Base-by-base conservation (phyloP, 2,888 invertebrate species). In the Acrocera orbiculus region DNA sequence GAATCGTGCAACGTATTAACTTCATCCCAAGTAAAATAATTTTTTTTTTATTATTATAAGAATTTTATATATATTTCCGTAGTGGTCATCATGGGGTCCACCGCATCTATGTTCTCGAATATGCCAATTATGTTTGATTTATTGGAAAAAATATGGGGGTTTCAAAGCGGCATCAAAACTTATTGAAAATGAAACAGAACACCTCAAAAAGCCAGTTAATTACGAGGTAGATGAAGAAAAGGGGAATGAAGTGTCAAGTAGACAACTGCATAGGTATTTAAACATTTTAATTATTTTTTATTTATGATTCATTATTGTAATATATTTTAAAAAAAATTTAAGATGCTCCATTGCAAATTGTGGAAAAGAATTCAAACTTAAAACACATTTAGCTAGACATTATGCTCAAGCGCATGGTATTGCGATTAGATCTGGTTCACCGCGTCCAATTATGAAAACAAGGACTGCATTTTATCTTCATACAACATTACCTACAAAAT, bases 111-210 rank as follows among this genome's bases (percentile, higher is more conserved):
- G 87, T 56, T 83, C 86, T 63, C 77, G 93, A 48, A 67, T 98
- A 40, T 98, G 98, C 61, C 80, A 82, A 48, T 65, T 69, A 11
- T 99, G 98, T 62, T 98, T 93, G 93, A 73, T 73, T 42, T 93
- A 93, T 59, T 98, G 96, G 95, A 96, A 95, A 62, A 92, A 92
- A 60, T 93, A 90, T 62, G 96, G 95, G 37, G 96, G 95, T 40
- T 73, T 98, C 32, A 92, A 90, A 66, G 76, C 76, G 46, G 65
- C 70, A n/a, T 70, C 68, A 24, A 63, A 67, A 44, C 61, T 64
- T 28, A 61, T 61, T 23, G 61, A 60, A 32, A 60, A 57, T 42
- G 65, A 66, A 35, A 48, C 47, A 30, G 58, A 58, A 20, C 9
- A 13, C 10, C 40, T 47, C 30, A 63, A 62, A 40, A 66, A 65